phyloP scores from a whole-genome alignment of 2,888 invertebrate genomes.

The Teleiodes luculella region DNA sequence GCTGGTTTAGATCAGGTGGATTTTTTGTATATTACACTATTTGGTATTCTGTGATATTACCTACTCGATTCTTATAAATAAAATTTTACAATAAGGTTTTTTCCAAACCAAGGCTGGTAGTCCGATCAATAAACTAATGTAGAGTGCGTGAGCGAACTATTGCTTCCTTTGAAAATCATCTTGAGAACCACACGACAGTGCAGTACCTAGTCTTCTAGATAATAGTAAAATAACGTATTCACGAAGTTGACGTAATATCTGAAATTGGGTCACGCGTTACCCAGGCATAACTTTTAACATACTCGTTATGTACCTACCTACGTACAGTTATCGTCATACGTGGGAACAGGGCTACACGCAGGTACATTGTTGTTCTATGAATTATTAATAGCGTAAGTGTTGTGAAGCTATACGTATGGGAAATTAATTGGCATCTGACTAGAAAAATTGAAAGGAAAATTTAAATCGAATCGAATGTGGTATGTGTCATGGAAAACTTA shows the following conservation, averaged over 20 bases:
- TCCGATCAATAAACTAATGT: no score
- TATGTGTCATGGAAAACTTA: no score
- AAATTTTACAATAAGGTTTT: no score
- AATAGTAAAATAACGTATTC: not conserved
- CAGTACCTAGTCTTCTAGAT: not conserved
- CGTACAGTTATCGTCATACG: slow-evolving; percentile 19
- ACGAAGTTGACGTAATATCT: not conserved
- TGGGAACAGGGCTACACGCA: slow-evolving; percentile 1
- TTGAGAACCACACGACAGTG: not conserved
- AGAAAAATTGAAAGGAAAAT: not conserved
- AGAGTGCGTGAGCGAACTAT: no score
- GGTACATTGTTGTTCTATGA: not conserved
- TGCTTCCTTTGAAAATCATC: not conserved
- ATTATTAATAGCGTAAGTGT: not conserved
- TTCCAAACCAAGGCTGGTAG: no score
- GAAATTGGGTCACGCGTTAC: slow-evolving; percentile 1
- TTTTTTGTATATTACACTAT: no score
- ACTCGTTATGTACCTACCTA: not conserved
- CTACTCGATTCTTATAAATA: no score
- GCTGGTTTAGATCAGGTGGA: no score
- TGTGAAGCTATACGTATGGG: not conserved
- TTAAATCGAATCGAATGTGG: no score
- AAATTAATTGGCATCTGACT: not conserved
- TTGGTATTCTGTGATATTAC: no score
- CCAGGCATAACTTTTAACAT: slow-evolving; percentile 7